Percentiles rank a stretch among this genome's conserved stretches.
These are phyloP conservation scores for Oceanodroma tethys DNA, from an alignment of 2,113 vertebrate species.

Conservation along the genomic window DNA sequence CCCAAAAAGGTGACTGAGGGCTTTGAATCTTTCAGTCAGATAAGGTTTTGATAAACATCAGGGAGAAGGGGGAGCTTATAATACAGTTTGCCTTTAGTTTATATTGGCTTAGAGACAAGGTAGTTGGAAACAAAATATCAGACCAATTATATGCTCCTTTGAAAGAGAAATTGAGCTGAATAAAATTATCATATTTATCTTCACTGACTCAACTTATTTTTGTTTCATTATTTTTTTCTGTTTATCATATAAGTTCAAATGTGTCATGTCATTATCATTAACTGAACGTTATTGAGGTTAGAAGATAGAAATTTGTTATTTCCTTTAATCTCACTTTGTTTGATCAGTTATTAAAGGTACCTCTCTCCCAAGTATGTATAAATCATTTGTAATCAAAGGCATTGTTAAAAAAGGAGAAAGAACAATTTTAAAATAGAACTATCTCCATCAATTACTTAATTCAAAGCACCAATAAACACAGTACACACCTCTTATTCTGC, in stretches of 20 bases:
- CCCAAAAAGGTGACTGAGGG: not conserved
- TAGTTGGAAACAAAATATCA: slow-evolving; percentile 4
- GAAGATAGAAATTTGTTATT: not conserved
- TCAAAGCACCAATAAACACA: not conserved
- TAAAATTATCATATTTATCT: not conserved
- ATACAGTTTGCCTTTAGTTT: not conserved
- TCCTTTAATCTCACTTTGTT: not conserved
- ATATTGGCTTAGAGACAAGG: not conserved
- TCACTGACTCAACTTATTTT: not conserved
- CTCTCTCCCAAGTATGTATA: not conserved
- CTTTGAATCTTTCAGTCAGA: not conserved
- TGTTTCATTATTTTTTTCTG: not conserved
- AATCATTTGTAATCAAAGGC: not conserved
- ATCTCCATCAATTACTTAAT: not conserved
- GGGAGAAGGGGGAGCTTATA: not conserved
- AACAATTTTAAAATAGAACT: not conserved
- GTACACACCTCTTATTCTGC: not conserved
- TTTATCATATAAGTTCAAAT: not conserved
- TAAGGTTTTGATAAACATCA: not conserved
- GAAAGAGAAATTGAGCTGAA: not conserved
- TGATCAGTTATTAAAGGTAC: not conserved
- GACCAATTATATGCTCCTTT: not conserved
- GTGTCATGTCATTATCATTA: not conserved
- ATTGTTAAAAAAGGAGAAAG: not conserved
- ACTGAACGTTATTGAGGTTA: not conserved